phyloP scores from a whole-genome alignment of 2,113 vertebrate species.

The Cottus gobio region DNA sequence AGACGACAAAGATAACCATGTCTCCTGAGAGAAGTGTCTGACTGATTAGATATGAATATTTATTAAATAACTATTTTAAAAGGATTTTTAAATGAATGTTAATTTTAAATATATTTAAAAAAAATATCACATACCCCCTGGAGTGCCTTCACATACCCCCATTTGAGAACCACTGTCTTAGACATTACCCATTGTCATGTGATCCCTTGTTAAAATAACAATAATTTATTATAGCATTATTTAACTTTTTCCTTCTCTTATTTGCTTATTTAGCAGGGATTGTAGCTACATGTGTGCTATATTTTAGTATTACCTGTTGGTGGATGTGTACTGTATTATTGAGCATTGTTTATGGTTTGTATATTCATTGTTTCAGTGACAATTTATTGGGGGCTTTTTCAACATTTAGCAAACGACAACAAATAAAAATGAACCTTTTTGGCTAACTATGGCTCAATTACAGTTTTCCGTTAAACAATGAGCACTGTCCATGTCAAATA shows the following conservation, averaged over 20 bases:
- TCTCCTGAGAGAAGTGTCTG: background rate
- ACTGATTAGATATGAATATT: no score
- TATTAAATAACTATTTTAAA: no score
- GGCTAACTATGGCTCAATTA: background rate
- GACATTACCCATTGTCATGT: background rate
- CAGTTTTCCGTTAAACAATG: background rate
- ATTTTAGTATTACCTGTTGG: background rate
- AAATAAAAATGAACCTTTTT: background rate
- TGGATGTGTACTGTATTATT: background rate
- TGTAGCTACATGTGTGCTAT: background rate
- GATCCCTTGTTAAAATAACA: slow-evolving; percentile 7
- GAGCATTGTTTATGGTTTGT: background rate
- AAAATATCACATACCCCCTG: no score
- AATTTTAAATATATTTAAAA: no score
- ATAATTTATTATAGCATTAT: slow-evolving; percentile 9
- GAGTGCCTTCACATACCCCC: no score
- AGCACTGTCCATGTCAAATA: background rate
- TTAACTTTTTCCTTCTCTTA: background rate
- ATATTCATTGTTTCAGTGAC: background rate
- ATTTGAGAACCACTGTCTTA: no score
- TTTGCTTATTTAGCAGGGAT: background rate
- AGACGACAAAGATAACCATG: background rate
- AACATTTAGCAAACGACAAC: background rate
- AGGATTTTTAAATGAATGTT: no score
- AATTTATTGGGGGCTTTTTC: background rate